A percentile compares a stretch with the other conserved stretches of the same genome.
Evolutionary conservation across 2,888 invertebrate species (phyloP).

Genomic region (Coleophora flavipennella): DNA sequence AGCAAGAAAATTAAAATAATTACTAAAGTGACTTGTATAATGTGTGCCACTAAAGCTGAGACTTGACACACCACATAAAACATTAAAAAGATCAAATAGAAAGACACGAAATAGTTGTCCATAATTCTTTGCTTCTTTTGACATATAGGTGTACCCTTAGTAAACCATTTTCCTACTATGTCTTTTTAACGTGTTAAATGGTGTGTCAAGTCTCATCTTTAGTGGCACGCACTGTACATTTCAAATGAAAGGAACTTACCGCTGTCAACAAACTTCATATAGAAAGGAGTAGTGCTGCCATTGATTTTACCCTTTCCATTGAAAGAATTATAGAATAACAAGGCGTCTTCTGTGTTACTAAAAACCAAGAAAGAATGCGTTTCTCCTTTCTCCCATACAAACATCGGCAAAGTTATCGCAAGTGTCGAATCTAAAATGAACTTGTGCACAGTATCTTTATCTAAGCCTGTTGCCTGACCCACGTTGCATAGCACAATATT

Average conservation of each 20-base stretch:
- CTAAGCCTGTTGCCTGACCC: slow-evolving; percentile 86
- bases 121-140: no score
- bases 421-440: slow-evolving; percentile 69
- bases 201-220: no score
- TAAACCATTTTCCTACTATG: no score
- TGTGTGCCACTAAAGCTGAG: no score
- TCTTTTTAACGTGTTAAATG: no score
- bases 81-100: no score
- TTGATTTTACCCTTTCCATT: slow-evolving; percentile 75
- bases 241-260: slow-evolving; percentile 49
- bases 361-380: slow-evolving; percentile 86
- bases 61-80: no score
- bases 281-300: slow-evolving; percentile 74
- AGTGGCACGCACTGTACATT: no score
- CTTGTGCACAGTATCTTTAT: slow-evolving; percentile 74
- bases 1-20: no score
- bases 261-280: slow-evolving; percentile 75
- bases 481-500: slow-evolving; percentile 86
- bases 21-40: no score
- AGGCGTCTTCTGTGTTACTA: slow-evolving; percentile 57
- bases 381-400: slow-evolving; percentile 83
- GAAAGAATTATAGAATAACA: slow-evolving; percentile 66
- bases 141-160: no score
- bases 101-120: no score
- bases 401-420: slow-evolving; percentile 70